Evolutionary conservation across 2,888 invertebrate species (phyloP), one percentile per base, ranked within the genome.

Genomic region (Ornithoptera priamus): DNA sequence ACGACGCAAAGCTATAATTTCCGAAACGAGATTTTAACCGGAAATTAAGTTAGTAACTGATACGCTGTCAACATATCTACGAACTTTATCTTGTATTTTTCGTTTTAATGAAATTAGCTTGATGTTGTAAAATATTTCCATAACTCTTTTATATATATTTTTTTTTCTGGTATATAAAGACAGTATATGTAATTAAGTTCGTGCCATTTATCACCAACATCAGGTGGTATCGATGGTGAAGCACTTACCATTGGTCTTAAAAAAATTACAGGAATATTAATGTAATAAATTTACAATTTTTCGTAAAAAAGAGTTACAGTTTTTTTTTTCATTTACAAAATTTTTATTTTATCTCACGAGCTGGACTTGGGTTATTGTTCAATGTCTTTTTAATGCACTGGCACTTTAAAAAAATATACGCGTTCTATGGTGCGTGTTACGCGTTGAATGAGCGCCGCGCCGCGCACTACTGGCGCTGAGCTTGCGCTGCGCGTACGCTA

Each of bases 381-480:
- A n/a, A 15, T 59, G n/a, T 50, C 59, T 60, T 65, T 22, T 68
- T 58, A 22, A 42, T 18, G 39, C 69, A 72, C 68, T 70, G 57
- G 53, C 64, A 70, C 69, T 67, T 59, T 58, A 36, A 22, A 42
- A 58, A 62, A 62, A 56, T 20, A 22, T 60, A 57, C 42, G 56
- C 62, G 64, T 72, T 66, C 65, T 65, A 56, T 57, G 64, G 56
- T 58, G 22, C 53, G 57, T 68, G 70, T 73, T 79, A 84, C 86
- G 85, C 82, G 82, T 82, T 82, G 80, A 72, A 72, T 85, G 82
- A 84, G 85, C 83, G 85, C 85, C 85, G 85, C 81, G 80, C 78
- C 79, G 87, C 87, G 81, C 85, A 86, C 86, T 87, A 89, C 89
- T 88, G 88, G 83, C 80, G 80, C 79, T 80, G 81, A 80, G 78